These are phyloP conservation scores for Istiophorus platypterus DNA, from an alignment of 2,113 vertebrate genomes.

Conservation along the genomic window DNA sequence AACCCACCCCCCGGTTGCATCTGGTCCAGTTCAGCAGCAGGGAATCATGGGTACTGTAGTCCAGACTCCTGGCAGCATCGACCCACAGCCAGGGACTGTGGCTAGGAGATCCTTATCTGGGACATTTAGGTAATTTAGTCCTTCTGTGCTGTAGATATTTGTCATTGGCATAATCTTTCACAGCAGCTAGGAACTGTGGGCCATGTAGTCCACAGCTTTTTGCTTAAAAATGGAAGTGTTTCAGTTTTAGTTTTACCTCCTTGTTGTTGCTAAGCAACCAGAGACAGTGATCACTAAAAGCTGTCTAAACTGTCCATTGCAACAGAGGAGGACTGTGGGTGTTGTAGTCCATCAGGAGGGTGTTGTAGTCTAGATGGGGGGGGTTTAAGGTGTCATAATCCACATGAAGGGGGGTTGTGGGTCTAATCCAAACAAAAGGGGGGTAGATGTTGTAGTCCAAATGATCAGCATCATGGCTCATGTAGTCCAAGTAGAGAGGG, in stretches of 20 bases:
- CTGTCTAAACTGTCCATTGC: not conserved
- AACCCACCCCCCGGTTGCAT: not conserved
- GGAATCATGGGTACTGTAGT: constrained; percentile 36
- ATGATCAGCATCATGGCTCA: no score
- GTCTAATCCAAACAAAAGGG: not conserved
- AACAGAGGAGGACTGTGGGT: constrained; percentile 2
- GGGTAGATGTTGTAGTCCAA: no score
- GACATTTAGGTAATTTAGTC: constrained; percentile 42
- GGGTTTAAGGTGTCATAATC: no score
- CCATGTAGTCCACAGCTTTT: constrained; percentile 26
- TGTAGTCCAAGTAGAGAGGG: no score
- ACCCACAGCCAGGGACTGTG: no score
- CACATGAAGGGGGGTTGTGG: no score
- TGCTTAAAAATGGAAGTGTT: constrained; percentile 21
- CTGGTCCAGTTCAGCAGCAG: constrained; percentile 17
- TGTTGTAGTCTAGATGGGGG: not conserved
- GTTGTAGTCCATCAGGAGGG: not conserved
- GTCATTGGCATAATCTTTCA: not conserved
- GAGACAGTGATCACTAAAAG: not conserved
- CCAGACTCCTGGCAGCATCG: constrained; percentile 12
- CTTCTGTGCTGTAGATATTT: constrained; percentile 25
- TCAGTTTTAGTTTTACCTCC: not conserved
- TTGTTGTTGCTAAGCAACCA: constrained; percentile 8
- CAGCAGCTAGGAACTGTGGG: constrained; percentile 40
- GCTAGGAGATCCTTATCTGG: not conserved